Conservation (phyloP, 2,888 invertebrate species). For the Latheticus oryzae region DNA sequence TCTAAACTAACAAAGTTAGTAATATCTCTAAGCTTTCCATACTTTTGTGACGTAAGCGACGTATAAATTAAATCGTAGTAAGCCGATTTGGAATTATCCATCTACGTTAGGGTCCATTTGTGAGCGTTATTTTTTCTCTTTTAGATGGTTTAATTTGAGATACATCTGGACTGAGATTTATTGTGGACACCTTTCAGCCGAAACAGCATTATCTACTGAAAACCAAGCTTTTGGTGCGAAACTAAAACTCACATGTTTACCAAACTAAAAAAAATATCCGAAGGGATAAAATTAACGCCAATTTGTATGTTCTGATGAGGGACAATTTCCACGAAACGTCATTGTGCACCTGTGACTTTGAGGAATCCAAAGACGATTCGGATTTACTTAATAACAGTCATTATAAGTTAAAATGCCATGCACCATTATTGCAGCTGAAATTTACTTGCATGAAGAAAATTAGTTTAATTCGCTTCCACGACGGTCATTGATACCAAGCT, state of each 20-base stretch:
- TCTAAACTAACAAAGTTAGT: neutral
- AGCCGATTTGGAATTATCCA: slow-evolving; percentile 13
- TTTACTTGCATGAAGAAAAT: slow-evolving; percentile 20
- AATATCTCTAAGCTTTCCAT: slow-evolving; percentile 17
- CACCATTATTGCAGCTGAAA: slow-evolving; percentile 26
- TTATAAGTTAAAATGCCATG: slow-evolving; percentile 40
- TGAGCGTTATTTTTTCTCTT: slow-evolving; percentile 3
- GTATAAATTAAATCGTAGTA: slow-evolving; percentile 15
- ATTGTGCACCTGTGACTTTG: slow-evolving; percentile 49
- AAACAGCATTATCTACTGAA: slow-evolving; percentile 6
- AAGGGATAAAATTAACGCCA: slow-evolving; percentile 1
- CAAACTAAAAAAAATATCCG: too few relatives aligned
- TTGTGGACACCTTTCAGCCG: slow-evolving; percentile 13
- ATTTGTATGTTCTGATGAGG: slow-evolving; percentile 11
- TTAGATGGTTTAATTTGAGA: slow-evolving; percentile 10
- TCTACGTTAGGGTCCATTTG: slow-evolving; percentile 7
- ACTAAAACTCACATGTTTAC: too few relatives aligned
- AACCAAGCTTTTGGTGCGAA: slow-evolving; percentile 1
- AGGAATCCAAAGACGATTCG: slow-evolving; percentile 44
- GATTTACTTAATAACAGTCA: slow-evolving; percentile 51
- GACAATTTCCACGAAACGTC: slow-evolving; percentile 35
- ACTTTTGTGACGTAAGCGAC: slow-evolving; percentile 4
- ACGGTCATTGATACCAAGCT: slow-evolving; percentile 7
- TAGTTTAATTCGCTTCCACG: slow-evolving; percentile 22
- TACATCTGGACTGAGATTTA: slow-evolving; percentile 13